Conservation (phyloP, 2,797 vertebrate genomes). For the Brachymystax lenok region DNA sequence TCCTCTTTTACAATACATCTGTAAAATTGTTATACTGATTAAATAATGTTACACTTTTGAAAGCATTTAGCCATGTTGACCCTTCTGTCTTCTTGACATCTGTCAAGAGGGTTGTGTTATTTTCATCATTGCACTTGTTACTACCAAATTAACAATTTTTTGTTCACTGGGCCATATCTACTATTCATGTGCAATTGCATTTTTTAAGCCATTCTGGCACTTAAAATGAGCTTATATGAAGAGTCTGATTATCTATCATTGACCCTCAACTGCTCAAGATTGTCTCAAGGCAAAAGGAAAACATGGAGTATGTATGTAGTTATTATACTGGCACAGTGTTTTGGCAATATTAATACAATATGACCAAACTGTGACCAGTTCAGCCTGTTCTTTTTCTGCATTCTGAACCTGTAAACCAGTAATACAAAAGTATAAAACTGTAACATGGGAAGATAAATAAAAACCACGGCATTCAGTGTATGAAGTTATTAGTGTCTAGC, state of each 20-base stretch:
- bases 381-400: slow-evolving; percentile 39
- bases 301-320: slow-evolving; percentile 21
- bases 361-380: slow-evolving; percentile 38
- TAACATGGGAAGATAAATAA: slow-evolving; percentile 61
- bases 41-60: neutral
- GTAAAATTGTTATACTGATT: neutral
- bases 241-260: slow-evolving; percentile 33
- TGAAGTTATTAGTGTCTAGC: slow-evolving; percentile 72
- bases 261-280: slow-evolving; percentile 61
- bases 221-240: slow-evolving; percentile 41
- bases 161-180: neutral
- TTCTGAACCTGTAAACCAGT: slow-evolving; percentile 47
- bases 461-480: slow-evolving; percentile 53
- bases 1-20: slow-evolving; percentile 8
- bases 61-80: neutral
- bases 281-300: slow-evolving; percentile 77
- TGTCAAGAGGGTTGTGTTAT: too few relatives aligned
- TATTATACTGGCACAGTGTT: slow-evolving; percentile 67
- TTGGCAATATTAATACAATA: slow-evolving; percentile 52
- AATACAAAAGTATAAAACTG: slow-evolving; percentile 69
- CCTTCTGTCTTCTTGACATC: neutral
- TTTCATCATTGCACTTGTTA: too few relatives aligned
- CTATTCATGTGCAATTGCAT: neutral
- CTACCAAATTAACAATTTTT: neutral
- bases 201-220: slow-evolving; percentile 29